A percentile compares a stretch with the other conserved stretches of the same genome.
phyloP scores from a whole-genome alignment of 1,140 invertebrate genomes.

The Mercenaria mercenaria region DNA sequence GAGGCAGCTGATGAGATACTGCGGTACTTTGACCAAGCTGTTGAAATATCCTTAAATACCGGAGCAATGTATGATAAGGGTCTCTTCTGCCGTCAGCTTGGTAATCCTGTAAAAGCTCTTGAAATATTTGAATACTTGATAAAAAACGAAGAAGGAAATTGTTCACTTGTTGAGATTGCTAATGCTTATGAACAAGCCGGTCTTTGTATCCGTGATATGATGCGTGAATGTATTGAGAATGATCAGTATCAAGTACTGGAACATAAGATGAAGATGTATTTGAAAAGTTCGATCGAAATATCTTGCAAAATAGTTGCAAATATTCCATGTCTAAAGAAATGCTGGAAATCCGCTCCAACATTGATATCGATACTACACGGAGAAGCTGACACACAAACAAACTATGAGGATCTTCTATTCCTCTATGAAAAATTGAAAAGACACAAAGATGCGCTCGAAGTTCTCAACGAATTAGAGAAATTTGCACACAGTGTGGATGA shows the following conservation, averaged over 20 bases:
- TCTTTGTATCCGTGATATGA: not conserved
- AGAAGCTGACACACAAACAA: not conserved
- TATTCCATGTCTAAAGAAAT: constrained; percentile 4
- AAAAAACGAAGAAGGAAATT: not conserved
- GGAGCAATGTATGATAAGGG: not conserved
- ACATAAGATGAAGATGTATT: not conserved
- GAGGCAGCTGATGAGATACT: not conserved
- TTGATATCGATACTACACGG: not conserved
- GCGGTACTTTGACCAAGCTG: not conserved
- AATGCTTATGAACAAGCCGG: constrained; percentile 11
- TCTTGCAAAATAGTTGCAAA: constrained; percentile 16
- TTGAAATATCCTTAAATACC: not conserved
- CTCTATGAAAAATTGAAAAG: constrained; percentile 12
- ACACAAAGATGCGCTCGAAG: not conserved
- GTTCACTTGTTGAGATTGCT: not conserved
- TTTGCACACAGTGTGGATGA: not conserved
- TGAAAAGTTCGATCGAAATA: constrained; percentile 20
- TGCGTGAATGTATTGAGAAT: not conserved
- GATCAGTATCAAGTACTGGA: not conserved
- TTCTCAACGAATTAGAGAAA: not conserved
- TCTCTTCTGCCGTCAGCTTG: not conserved
- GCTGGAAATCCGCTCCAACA: constrained; percentile 24
- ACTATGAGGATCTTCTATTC: not conserved
- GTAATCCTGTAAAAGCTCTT: not conserved
- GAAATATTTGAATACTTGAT: not conserved